These are phyloP conservation scores for Platysternon megacephalum DNA, from an alignment of 2,113 vertebrate species.

Conservation along the genomic window DNA sequence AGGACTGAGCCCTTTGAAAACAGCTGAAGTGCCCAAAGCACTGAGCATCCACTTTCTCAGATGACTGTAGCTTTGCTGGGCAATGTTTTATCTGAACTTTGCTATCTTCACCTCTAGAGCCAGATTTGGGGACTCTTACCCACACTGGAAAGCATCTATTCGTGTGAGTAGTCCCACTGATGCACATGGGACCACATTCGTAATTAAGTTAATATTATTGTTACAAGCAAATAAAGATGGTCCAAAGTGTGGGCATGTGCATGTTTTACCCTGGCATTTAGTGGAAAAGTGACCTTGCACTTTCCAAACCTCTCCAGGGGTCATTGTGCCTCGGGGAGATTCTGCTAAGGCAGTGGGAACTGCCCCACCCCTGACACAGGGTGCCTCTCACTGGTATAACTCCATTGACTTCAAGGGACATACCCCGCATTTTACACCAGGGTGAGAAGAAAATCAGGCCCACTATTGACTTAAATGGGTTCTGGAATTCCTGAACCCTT, in stretches of 20 bases:
- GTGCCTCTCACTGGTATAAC: background rate
- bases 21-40: too few relatives aligned
- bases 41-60: too few relatives aligned
- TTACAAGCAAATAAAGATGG: background rate
- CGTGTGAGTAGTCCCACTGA: fast-evolving
- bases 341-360: background rate
- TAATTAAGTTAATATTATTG: background rate
- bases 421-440: background rate
- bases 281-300: background rate
- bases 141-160: fast-evolving
- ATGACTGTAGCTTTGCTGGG: background rate
- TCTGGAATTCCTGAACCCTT: background rate
- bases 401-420: background rate
- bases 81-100: background rate
- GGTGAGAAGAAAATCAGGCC: background rate
- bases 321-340: background rate
- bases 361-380: background rate
- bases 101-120: background rate
- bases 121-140: fast-evolving
- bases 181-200: background rate
- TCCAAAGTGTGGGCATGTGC: background rate
- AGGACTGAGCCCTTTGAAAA: too few relatives aligned
- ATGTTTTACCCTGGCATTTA: background rate
- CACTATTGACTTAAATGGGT: background rate
- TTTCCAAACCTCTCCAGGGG: background rate